phyloP scores from a whole-genome alignment of 2,888 invertebrate species.

The Pachycephus smyrnensis region DNA sequence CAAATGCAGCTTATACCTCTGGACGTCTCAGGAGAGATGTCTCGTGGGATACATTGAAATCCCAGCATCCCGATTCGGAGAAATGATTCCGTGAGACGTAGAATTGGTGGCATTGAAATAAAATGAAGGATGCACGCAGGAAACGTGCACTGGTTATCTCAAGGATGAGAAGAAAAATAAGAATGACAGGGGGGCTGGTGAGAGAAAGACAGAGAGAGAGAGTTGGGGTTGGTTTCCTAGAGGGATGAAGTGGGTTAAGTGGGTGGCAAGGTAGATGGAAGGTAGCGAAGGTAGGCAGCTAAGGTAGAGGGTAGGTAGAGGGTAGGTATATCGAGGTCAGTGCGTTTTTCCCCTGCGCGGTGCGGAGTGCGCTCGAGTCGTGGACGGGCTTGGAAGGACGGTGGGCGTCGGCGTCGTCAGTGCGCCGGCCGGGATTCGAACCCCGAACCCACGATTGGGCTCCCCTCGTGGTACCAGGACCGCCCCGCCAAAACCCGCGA shows the following conservation, averaged over 20 bases:
- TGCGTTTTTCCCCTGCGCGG: conserved; percentile 64
- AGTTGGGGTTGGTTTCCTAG: conserved; percentile 1
- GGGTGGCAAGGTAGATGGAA: conserved; percentile 15
- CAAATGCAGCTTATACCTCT: neutral
- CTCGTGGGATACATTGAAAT: neutral
- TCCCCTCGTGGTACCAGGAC: conserved; percentile 57
- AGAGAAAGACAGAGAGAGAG: conserved; percentile 5
- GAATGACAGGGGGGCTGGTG: neutral
- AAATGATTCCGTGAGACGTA: neutral
- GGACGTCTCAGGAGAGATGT: neutral
- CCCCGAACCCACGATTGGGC: conserved; percentile 62
- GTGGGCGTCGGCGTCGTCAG: conserved; percentile 62
- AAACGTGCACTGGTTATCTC: neutral
- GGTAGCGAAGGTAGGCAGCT: conserved; percentile 2
- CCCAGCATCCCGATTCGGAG: neutral
- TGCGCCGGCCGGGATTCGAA: conserved; percentile 59
- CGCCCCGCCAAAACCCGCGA: conserved; percentile 62
- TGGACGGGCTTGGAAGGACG: conserved; percentile 26
- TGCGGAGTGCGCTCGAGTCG: conserved; percentile 51
- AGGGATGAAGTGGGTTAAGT: conserved; percentile 16
- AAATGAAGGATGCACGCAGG: neutral
- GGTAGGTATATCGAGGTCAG: conserved; percentile 60
- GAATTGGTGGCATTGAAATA: neutral
- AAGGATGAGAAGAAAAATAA: neutral
- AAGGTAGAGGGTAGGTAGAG: conserved; percentile 17